Evolutionary conservation across 1,140 invertebrate species (phyloP).

Genomic region (Phocides pigmalion): DNA sequence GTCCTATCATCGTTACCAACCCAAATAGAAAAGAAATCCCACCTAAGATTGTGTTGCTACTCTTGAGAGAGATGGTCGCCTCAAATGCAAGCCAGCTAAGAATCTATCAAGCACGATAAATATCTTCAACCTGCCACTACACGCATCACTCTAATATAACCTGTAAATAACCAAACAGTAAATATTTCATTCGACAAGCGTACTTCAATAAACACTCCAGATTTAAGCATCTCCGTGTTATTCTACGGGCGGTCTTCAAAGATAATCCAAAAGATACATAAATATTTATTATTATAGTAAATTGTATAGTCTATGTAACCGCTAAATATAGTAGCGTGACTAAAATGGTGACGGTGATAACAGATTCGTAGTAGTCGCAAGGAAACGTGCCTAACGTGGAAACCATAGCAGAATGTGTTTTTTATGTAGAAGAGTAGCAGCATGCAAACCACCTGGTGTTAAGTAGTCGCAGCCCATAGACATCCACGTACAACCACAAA

Average conservation of each 20-base stretch:
- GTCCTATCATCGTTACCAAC: no score
- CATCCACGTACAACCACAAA: no score
- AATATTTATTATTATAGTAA: slow-evolving; percentile 21
- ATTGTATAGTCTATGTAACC: slow-evolving; percentile 1
- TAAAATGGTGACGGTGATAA: neutral
- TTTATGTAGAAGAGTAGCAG: no score
- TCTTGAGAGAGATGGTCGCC: no score
- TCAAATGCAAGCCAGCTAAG: no score
- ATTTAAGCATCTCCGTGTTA: slow-evolving; percentile 10
- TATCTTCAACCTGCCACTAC: neutral
- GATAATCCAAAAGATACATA: slow-evolving; percentile 15
- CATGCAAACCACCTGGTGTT: no score
- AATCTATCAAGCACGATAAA: neutral
- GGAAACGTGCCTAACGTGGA: neutral
- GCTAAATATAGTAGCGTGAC: slow-evolving; percentile 23
- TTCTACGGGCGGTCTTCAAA: slow-evolving; percentile 1
- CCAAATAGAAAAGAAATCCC: no score
- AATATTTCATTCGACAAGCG: slow-evolving; percentile 22
- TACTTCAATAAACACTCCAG: slow-evolving; percentile 11
- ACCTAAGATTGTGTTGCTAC: no score
- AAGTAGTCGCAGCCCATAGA: no score
- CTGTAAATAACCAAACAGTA: neutral
- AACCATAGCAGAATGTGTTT: slow-evolving; percentile 2
- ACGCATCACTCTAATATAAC: neutral
- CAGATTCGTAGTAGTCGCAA: neutral